phyloP scores from a whole-genome alignment of 2,797 vertebrate species.

The Iguana delicatissima region DNA sequence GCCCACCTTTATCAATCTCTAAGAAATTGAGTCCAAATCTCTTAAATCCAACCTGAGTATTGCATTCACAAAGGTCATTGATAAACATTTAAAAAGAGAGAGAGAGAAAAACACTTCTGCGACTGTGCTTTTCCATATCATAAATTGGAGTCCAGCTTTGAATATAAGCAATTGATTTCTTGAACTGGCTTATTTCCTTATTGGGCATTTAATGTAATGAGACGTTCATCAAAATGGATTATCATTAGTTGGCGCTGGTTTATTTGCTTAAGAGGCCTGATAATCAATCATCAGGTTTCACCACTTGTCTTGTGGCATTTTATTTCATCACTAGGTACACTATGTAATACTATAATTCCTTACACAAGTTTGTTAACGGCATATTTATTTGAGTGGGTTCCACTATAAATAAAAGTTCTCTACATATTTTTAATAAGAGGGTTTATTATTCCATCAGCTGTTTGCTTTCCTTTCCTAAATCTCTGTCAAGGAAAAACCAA shows the following conservation, averaged over 20 bases:
- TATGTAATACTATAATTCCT: slow-evolving; percentile 81
- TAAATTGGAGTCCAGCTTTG: neutral
- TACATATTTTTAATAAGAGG: slow-evolving; percentile 75
- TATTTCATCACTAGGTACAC: slow-evolving; percentile 79
- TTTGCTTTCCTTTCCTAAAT: slow-evolving; percentile 81
- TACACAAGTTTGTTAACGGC: slow-evolving; percentile 78
- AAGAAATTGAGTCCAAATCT: neutral
- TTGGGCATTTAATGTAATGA: slow-evolving; percentile 51
- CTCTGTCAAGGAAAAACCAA: slow-evolving; percentile 71
- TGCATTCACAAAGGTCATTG: neutral
- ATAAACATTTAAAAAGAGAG: neutral
- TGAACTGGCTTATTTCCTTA: slow-evolving; percentile 56
- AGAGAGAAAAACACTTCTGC: neutral
- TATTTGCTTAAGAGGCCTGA: slow-evolving; percentile 77
- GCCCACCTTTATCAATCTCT: neutral
- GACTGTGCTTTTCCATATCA: neutral
- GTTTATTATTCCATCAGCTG: slow-evolving; percentile 81
- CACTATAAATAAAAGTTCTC: slow-evolving; percentile 81
- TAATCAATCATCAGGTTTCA: slow-evolving; percentile 81
- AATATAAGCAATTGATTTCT: slow-evolving; percentile 37
- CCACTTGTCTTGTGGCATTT: slow-evolving; percentile 79
- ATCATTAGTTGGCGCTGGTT: slow-evolving; percentile 72
- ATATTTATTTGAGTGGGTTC: slow-evolving; percentile 83
- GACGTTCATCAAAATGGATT: slow-evolving; percentile 63
- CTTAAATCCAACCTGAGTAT: neutral